A percentile compares a stretch with the other conserved stretches of the same genome.
Conservation (phyloP, 2,888 invertebrate species). For the Trissolcus brochymenae region DNA sequence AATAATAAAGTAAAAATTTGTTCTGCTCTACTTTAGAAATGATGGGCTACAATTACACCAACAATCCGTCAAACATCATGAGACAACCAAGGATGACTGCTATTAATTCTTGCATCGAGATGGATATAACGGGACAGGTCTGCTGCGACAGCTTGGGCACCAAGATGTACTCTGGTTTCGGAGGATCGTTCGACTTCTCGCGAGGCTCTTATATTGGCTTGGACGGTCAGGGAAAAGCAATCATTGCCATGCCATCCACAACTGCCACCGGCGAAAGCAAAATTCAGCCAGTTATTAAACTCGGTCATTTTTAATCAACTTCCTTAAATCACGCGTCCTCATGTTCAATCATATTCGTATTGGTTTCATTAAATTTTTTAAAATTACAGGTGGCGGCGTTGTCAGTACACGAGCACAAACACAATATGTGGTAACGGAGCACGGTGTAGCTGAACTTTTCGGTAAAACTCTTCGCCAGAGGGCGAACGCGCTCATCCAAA, state of each 20-base stretch:
- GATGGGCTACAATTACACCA: constrained; percentile 78
- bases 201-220: constrained; percentile 90
- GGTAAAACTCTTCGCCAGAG: constrained; percentile 93
- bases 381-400: constrained; percentile 93
- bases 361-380: no score
- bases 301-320: constrained; percentile 79
- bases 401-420: constrained; percentile 94
- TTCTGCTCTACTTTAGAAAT: constrained; percentile 73
- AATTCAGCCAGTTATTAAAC: constrained; percentile 88
- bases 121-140: constrained; percentile 82
- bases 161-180: constrained; percentile 89
- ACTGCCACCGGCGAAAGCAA: constrained; percentile 89
- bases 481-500: constrained; percentile 90
- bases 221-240: constrained; percentile 93
- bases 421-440: constrained; percentile 95
- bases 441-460: constrained; percentile 92
- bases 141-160: constrained; percentile 80
- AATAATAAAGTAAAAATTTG: no score
- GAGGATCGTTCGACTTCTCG: constrained; percentile 96
- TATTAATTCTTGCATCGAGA: constrained; percentile 82
- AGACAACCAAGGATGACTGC: constrained; percentile 81
- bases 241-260: constrained; percentile 90
- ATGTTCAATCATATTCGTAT: no score
- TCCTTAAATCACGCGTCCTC: no score
- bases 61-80: constrained; percentile 78